These are phyloP conservation scores for Polydrusus cervinus DNA, from an alignment of 2,888 invertebrate genomes.

Conservation along the genomic window DNA sequence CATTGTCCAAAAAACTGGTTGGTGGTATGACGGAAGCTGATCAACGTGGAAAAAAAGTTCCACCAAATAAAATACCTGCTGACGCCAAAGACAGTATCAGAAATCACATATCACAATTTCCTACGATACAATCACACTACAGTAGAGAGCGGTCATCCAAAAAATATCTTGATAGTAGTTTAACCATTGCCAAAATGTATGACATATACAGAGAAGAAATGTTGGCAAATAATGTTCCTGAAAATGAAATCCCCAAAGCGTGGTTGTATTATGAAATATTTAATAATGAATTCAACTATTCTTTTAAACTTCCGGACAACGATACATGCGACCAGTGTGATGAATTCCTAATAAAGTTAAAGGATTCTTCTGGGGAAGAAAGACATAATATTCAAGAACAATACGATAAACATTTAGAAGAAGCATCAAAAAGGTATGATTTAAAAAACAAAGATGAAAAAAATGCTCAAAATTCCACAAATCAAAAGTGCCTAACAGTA, in stretches of 20 bases:
- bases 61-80: too few relatives aligned
- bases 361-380: background rate
- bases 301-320: conserved; percentile 13
- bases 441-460: too few relatives aligned
- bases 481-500: too few relatives aligned
- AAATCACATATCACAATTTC: conserved; percentile 18
- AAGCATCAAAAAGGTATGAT: too few relatives aligned
- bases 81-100: too few relatives aligned
- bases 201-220: conserved; percentile 18
- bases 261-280: conserved; percentile 16
- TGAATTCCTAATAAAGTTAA: conserved; percentile 1
- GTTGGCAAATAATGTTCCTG: conserved; percentile 15
- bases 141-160: conserved; percentile 20
- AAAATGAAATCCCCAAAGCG: conserved; percentile 27
- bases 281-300: conserved; percentile 23
- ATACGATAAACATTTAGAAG: too few relatives aligned
- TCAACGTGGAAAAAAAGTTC: too few relatives aligned
- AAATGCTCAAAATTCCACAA: too few relatives aligned
- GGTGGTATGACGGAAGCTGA: too few relatives aligned
- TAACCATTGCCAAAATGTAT: conserved; percentile 24
- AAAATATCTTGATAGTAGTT: conserved; percentile 14
- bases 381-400: background rate
- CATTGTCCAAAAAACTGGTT: too few relatives aligned
- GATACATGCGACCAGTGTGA: conserved; percentile 17
- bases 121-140: conserved; percentile 19